Evolutionary conservation across 2,888 invertebrate species (phyloP).

Genomic region (Leucoma salicis): DNA sequence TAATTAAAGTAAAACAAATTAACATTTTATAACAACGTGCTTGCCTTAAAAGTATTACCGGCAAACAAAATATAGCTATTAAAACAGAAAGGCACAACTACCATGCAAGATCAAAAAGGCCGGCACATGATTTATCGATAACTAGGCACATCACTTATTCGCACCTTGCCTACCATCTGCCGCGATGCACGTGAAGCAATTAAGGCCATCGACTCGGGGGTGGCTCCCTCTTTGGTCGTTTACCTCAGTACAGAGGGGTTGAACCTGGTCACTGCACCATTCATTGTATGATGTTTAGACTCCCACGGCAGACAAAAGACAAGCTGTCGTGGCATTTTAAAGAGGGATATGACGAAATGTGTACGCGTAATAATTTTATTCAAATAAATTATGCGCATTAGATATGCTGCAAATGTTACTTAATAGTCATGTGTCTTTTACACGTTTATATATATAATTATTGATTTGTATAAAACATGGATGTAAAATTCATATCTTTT

Average conservation of each 20-base stretch:
- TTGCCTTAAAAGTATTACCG: too few relatives aligned
- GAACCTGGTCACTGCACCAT: conserved; percentile 66
- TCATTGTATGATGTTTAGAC: conserved; percentile 37
- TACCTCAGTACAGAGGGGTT: conserved; percentile 67
- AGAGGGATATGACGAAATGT: conserved; percentile 6
- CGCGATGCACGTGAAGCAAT: conserved; percentile 75
- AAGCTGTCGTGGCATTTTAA: conserved; percentile 10
- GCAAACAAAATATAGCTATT: background rate
- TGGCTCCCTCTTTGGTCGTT: conserved; percentile 78
- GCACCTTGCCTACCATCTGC: conserved; percentile 81
- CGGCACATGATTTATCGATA: conserved; percentile 58
- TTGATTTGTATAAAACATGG: too few relatives aligned
- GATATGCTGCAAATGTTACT: background rate
- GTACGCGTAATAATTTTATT: background rate
- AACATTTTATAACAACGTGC: too few relatives aligned
- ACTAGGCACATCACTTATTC: conserved; percentile 64
- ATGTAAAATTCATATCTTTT: too few relatives aligned
- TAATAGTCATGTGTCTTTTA: background rate
- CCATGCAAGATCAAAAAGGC: conserved; percentile 32
- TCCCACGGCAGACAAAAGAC: conserved; percentile 47
- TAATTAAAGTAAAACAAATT: background rate
- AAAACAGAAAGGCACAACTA: conserved; percentile 5
- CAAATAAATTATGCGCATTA: background rate
- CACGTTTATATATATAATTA: too few relatives aligned
- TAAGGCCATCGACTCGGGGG: conserved; percentile 68